Conservation (phyloP, 2,113 vertebrate genomes). For the Petaurus breviceps region DNA sequence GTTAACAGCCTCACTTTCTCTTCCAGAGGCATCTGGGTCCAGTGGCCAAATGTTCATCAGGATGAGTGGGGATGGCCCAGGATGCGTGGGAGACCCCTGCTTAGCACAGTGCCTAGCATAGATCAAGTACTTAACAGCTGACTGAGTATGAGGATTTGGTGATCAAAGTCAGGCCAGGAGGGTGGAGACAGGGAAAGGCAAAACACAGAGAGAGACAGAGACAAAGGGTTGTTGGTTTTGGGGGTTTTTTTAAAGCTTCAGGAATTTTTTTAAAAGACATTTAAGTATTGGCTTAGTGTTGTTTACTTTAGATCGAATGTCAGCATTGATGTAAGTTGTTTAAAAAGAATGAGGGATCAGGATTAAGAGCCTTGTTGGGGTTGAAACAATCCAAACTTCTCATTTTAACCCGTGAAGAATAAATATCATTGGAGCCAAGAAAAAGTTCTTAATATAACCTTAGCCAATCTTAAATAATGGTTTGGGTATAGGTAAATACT, state of each 20-base stretch:
- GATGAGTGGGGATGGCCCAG: no score
- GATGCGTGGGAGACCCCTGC: not conserved
- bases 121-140: not conserved
- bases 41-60: no score
- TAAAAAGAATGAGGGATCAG: not conserved
- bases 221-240: not conserved
- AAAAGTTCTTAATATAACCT: not conserved
- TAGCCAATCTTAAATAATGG: not conserved
- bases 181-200: not conserved
- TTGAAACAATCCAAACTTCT: not conserved
- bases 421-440: conserved; percentile 26
- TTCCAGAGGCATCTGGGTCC: no score
- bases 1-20: no score
- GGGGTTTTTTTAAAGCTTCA: not conserved
- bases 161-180: not conserved
- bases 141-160: not conserved
- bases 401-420: not conserved
- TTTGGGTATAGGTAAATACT: not conserved
- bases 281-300: not conserved
- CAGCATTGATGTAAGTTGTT: not conserved
- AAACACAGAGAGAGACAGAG: not conserved
- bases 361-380: conserved; percentile 1
- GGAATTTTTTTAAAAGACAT: not conserved
- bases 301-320: not conserved
- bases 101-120: not conserved